Evolutionary conservation across 2,888 invertebrate genomes (phyloP).

Genomic region (Frankliniella fusca): DNA sequence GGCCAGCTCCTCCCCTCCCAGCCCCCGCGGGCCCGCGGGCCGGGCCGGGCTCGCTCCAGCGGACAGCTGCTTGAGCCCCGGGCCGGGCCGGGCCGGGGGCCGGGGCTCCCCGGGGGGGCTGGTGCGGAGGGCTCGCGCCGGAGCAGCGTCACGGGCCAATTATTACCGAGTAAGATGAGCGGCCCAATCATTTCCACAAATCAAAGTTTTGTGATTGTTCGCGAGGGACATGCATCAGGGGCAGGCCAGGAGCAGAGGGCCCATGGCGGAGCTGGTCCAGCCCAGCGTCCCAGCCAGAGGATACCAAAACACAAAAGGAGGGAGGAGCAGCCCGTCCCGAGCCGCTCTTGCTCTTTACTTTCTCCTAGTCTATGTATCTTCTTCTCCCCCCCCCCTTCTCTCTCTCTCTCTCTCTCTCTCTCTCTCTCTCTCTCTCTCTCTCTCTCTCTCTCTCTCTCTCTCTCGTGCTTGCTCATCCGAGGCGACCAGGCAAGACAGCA

Average conservation of each 20-base stretch:
- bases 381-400: neutral
- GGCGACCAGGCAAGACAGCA: too few species aligned
- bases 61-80: neutral
- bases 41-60: neutral
- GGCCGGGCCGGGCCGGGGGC: neutral
- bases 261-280: neutral
- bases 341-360: neutral
- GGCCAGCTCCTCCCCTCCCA: neutral
- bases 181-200: slow-evolving; percentile 20
- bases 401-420: neutral
- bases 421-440: slow-evolving; percentile 7
- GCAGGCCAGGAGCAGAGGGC: neutral
- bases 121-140: neutral
- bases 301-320: neutral
- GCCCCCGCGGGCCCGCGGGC: neutral
- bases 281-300: neutral
- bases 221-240: neutral
- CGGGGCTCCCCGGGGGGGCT: neutral
- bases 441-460: neutral
- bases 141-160: neutral
- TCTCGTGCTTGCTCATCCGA: neutral
- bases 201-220: slow-evolving; percentile 25
- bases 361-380: too few species aligned
- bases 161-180: slow-evolving; percentile 23
- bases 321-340: neutral